Evolutionary conservation across 30 jellyfish, hydroid and myxozoan genomes (phyloP).

Genomic region (Sanderia malayensis): DNA sequence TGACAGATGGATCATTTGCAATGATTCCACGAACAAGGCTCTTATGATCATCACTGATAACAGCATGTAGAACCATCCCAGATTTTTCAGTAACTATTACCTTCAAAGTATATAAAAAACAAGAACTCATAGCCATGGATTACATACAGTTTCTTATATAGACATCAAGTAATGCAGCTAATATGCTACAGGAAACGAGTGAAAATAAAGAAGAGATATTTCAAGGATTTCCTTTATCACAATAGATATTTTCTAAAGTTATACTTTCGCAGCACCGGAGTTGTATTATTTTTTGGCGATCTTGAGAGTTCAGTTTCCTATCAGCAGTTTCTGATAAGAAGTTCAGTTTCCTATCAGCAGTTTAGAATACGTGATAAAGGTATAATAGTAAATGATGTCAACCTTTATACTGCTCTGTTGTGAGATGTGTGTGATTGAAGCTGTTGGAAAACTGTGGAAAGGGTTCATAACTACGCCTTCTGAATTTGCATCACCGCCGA

Average conservation of each 20-base stretch:
- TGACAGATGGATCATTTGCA: constrained; percentile 32
- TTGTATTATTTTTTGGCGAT: background rate
- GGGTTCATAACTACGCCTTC: constrained; percentile 22
- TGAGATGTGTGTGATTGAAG: constrained; percentile 12
- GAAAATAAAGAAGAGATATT: background rate
- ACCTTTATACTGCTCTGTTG: constrained; percentile 39
- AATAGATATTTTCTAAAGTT: background rate
- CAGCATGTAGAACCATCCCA: constrained; percentile 33
- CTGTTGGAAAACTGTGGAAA: constrained; percentile 35
- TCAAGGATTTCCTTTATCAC: background rate
- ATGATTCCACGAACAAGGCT: constrained; percentile 36
- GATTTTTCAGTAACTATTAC: constrained; percentile 13
- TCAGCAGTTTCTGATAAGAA: constrained; percentile 7
- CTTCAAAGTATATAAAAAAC: constrained; percentile 10
- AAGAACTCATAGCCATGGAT: background rate
- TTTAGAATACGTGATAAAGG: constrained; percentile 6
- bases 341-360: background rate
- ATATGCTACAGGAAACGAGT: background rate
- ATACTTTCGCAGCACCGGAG: constrained; percentile 1
- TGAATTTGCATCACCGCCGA: constrained; percentile 26
- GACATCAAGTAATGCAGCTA: background rate
- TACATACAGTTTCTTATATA: background rate
- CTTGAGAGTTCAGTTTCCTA: constrained; percentile 6
- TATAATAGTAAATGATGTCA: constrained; percentile 11
- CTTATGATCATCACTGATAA: constrained; percentile 27